phyloP scores from a whole-genome alignment of 2,888 invertebrate species.

The Melangyna quadrimaculata region DNA sequence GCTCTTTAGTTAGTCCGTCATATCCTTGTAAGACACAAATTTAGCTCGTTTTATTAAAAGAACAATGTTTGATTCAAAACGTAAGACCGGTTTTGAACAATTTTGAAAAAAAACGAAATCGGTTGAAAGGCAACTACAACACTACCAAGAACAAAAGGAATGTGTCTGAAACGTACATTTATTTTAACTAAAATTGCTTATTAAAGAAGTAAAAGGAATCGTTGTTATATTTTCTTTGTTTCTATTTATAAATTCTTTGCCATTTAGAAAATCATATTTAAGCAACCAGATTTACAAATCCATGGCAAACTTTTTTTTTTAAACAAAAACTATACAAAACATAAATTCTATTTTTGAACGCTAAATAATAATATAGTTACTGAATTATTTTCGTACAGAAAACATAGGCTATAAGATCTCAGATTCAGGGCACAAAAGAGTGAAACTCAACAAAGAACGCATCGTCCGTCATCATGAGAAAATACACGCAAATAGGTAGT shows the following conservation, averaged over 20 bases:
- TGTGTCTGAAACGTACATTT: too few relatives aligned
- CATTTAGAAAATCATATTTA: background rate
- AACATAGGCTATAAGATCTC: slow-evolving; percentile 21
- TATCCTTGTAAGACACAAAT: too few relatives aligned
- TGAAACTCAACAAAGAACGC: slow-evolving; percentile 39
- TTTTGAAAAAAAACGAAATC: too few relatives aligned
- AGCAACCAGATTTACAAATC: background rate
- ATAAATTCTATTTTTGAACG: slow-evolving; percentile 35
- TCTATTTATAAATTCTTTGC: background rate
- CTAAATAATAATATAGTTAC: slow-evolving; percentile 1
- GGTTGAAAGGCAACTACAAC: too few relatives aligned
- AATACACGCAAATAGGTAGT: slow-evolving; percentile 28
- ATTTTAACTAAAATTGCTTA: background rate
- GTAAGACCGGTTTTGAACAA: too few relatives aligned
- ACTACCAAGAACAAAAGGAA: too few relatives aligned
- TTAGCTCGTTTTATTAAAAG: too few relatives aligned
- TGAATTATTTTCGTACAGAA: slow-evolving; percentile 32
- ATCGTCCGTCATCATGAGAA: slow-evolving; percentile 27
- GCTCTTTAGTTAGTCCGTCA: too few relatives aligned
- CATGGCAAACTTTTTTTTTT: background rate
- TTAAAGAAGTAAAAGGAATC: background rate
- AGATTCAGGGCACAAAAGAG: slow-evolving; percentile 18
- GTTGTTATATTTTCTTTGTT: background rate
- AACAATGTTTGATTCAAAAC: too few relatives aligned
- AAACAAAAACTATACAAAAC: slow-evolving; percentile 10